These are phyloP conservation scores for Mohoua ochrocephala DNA, from an alignment of 2,113 vertebrate species.

Conservation along the genomic window DNA sequence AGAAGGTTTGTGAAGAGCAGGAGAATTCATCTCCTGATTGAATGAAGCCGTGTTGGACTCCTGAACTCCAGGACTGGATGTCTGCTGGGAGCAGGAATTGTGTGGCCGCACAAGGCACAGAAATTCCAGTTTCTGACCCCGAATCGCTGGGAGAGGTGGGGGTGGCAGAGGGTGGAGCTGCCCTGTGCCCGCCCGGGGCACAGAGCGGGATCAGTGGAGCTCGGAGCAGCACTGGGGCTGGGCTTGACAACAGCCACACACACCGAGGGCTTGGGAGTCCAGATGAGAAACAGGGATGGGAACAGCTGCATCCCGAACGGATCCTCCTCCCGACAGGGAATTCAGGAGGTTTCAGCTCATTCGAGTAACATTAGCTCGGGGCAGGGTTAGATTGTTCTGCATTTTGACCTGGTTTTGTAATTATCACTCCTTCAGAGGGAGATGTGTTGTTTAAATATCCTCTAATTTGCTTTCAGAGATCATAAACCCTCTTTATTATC, in stretches of 20 bases:
- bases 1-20: rapidly evolving
- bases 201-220: background rate
- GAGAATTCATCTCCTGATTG: rapidly evolving
- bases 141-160: rapidly evolving
- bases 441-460: conserved; percentile 57
- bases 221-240: background rate
- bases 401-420: conserved; percentile 60
- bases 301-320: background rate
- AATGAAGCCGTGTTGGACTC: rapidly evolving
- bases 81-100: rapidly evolving
- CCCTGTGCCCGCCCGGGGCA: background rate
- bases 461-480: conserved; percentile 63
- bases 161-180: background rate
- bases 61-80: rapidly evolving
- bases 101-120: rapidly evolving
- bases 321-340: background rate
- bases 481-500: conserved; percentile 65
- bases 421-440: conserved; percentile 34
- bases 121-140: rapidly evolving
- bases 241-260: background rate
- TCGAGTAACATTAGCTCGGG: background rate
- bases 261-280: background rate
- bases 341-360: background rate
- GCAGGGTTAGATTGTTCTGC: background rate
- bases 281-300: background rate